phyloP scores from a whole-genome alignment of 2,888 invertebrate genomes.

The Labia minor region DNA sequence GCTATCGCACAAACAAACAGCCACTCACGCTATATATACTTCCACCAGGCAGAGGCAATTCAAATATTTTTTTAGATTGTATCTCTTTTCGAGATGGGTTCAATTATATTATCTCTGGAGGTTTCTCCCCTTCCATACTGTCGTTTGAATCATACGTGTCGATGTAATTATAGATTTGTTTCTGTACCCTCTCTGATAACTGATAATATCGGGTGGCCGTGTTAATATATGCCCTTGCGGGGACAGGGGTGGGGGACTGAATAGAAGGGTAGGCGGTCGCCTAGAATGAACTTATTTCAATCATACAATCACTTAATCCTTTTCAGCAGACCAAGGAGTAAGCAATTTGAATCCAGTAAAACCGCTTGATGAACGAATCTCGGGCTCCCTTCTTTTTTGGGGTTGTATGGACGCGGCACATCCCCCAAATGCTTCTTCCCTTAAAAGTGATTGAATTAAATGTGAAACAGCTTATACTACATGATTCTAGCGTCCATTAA shows the following conservation, averaged over 20 bases:
- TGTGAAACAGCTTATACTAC: background rate
- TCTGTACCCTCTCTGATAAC: background rate
- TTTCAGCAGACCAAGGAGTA: background rate
- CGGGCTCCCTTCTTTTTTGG: too few species aligned
- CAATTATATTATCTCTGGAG: background rate
- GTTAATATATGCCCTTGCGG: background rate
- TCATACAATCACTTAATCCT: constrained; percentile 5
- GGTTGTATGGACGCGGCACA: background rate
- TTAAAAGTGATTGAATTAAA: background rate
- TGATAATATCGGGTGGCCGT: background rate
- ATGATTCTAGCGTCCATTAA: constrained; percentile 7
- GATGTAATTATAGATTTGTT: constrained; percentile 7
- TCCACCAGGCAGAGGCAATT: background rate
- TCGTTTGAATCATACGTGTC: background rate
- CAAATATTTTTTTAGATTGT: background rate
- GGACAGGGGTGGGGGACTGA: background rate
- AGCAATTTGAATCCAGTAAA: background rate
- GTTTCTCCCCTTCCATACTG: background rate
- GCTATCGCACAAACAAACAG: background rate
- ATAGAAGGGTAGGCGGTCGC: background rate
- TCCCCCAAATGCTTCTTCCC: background rate
- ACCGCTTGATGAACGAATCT: background rate
- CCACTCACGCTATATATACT: constrained; percentile 2
- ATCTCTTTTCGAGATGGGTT: background rate
- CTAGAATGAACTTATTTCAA: background rate